Evolutionary conservation across 2,797 vertebrate genomes (phyloP).

Genomic region (Hozukius guyotensis): DNA sequence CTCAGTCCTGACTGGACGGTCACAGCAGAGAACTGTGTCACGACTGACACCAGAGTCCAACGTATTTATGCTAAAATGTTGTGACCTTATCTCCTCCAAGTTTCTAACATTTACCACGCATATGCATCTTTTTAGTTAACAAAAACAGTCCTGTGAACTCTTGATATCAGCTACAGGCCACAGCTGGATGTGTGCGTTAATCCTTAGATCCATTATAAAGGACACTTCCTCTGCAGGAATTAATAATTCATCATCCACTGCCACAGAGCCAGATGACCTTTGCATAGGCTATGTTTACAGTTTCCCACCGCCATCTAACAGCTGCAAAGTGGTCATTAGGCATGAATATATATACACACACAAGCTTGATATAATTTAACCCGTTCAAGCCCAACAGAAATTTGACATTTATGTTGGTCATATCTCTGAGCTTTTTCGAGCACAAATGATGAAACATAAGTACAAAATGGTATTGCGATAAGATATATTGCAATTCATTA

Average conservation of each 20-base stretch:
- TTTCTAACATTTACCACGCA: background rate
- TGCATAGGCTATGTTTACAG: constrained; percentile 32
- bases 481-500: too few relatives aligned
- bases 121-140: background rate
- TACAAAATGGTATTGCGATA: background rate
- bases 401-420: background rate
- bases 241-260: constrained; percentile 39
- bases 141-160: background rate
- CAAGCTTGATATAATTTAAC: constrained; percentile 4
- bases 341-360: constrained; percentile 9
- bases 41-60: constrained; percentile 11
- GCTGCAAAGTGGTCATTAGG: constrained; percentile 27
- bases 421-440: background rate
- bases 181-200: background rate
- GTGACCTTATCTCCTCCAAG: background rate
- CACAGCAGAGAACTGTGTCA: constrained; percentile 4
- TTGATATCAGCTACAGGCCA: background rate
- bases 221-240: constrained; percentile 23
- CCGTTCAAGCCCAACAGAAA: background rate
- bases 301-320: constrained; percentile 22
- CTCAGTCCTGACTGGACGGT: constrained; percentile 35
- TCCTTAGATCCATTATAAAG: background rate
- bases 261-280: constrained; percentile 36
- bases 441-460: background rate
- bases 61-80: background rate